These are phyloP conservation scores for Euglossa dilemma DNA, from an alignment of 1,140 invertebrate species.

Conservation along the genomic window DNA sequence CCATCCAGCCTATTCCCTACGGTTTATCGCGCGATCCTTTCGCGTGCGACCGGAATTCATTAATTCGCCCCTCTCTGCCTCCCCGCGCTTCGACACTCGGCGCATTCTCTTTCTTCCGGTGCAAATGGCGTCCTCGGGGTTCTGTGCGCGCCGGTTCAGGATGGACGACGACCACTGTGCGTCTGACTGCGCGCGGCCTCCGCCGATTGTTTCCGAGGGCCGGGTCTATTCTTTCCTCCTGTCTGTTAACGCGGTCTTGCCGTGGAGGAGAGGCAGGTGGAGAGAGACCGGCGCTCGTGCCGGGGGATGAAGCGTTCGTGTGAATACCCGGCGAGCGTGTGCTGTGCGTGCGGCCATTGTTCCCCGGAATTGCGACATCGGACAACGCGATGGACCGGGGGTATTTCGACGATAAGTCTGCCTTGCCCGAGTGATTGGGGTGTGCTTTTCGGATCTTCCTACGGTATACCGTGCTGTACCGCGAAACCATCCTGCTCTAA, in stretches of 20 bases:
- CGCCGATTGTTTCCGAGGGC: background rate
- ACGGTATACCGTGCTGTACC: background rate
- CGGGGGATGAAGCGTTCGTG: background rate
- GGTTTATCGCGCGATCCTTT: conserved; percentile 38
- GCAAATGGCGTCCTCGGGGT: background rate
- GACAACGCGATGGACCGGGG: background rate
- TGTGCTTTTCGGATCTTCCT: background rate
- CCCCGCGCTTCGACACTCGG: no score
- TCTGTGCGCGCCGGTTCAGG: background rate
- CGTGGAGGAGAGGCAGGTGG: no score
- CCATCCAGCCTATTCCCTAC: conserved; percentile 13
- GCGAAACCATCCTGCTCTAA: background rate
- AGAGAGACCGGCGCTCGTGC: background rate
- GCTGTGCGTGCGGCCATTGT: conserved; percentile 22
- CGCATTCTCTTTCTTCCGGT: background rate
- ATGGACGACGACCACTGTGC: background rate
- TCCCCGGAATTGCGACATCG: conserved; percentile 1
- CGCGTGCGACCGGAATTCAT: conserved; percentile 31
- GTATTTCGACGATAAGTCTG: conserved; percentile 10
- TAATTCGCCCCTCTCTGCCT: background rate
- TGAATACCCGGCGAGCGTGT: conserved; percentile 1
- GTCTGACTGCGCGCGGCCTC: background rate
- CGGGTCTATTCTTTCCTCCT: conserved; percentile 15
- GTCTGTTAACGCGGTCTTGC: background rate
- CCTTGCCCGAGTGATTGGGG: background rate